Evolutionary conservation across 2,888 invertebrate genomes (phyloP).

Genomic region (Alentia gelatinosa): DNA sequence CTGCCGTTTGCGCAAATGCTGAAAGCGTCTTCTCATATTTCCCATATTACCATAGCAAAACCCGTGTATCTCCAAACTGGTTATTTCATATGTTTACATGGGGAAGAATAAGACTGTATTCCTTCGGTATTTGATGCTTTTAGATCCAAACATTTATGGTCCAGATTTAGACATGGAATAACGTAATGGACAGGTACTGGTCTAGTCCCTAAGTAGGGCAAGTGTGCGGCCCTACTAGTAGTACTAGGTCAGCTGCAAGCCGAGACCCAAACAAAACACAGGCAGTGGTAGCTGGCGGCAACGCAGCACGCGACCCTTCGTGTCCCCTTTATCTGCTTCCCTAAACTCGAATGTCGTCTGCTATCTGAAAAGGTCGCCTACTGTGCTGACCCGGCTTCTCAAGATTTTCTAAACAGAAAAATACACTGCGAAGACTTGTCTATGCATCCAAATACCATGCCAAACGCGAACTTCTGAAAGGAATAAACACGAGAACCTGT

Average conservation of each 20-base stretch:
- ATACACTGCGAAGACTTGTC: not conserved
- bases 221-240: not conserved
- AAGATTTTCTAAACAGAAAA: not conserved
- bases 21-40: no score
- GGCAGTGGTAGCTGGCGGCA: not conserved
- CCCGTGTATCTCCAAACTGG: no score
- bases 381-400: not conserved
- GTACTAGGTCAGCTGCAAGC: constrained; percentile 7
- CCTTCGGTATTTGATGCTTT: no score
- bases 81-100: no score
- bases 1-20: not conserved
- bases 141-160: no score
- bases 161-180: not conserved
- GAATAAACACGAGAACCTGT: no score
- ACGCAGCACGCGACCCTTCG: not conserved
- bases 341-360: not conserved
- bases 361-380: not conserved
- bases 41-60: no score
- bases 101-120: no score
- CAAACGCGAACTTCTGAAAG: no score
- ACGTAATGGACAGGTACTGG: not conserved
- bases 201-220: not conserved
- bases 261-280: constrained; percentile 3
- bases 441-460: no score
- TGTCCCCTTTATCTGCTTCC: not conserved